These are phyloP conservation scores for Tetragonula carbonaria DNA, from an alignment of 2,888 invertebrate genomes.

Conservation along the genomic window DNA sequence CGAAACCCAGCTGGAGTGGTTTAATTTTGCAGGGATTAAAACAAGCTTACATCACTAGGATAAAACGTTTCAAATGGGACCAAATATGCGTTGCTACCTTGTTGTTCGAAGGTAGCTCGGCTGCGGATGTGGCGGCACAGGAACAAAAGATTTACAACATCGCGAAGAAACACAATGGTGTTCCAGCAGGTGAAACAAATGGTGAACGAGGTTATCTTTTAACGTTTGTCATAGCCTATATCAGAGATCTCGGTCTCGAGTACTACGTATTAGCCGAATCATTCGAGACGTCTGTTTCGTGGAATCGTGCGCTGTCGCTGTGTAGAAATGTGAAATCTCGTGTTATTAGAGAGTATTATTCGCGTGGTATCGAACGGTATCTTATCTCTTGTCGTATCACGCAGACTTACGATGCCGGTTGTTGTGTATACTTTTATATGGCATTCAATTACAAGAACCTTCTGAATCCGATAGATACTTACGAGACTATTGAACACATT, in stretches of 20 bases:
- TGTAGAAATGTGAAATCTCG: constrained; percentile 96
- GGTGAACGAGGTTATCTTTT: constrained; percentile 98
- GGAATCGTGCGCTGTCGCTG: constrained; percentile 93
- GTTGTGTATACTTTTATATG: constrained; percentile 98
- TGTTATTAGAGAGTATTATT: constrained; percentile 87
- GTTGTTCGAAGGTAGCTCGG: constrained; percentile 93
- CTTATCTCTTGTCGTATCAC: constrained; percentile 94
- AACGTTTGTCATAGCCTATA: constrained; percentile 99
- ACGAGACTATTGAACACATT: constrained; percentile 93
- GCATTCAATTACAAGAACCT: constrained; percentile 89
- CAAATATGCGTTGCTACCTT: constrained; percentile 96
- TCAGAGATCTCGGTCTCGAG: constrained; percentile 96
- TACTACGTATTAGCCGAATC: constrained; percentile 96
- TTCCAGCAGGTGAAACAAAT: constrained; percentile 96
- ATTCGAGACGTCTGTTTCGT: constrained; percentile 99
- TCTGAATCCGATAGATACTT: constrained; percentile 90
- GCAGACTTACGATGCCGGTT: constrained; percentile 98
- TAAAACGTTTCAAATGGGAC: constrained; percentile 93
- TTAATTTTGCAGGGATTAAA: constrained; percentile 92
- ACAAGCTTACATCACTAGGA: constrained; percentile 93
- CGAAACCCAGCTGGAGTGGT: constrained; percentile 87
- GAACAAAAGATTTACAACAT: constrained; percentile 92
- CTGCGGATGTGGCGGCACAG: constrained; percentile 89
- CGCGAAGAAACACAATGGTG: constrained; percentile 90
- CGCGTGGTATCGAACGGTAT: constrained; percentile 86